phyloP scores from a whole-genome alignment of 30 jellyfish, hydroid and myxozoan species.

The Aurelia sp. region DNA sequence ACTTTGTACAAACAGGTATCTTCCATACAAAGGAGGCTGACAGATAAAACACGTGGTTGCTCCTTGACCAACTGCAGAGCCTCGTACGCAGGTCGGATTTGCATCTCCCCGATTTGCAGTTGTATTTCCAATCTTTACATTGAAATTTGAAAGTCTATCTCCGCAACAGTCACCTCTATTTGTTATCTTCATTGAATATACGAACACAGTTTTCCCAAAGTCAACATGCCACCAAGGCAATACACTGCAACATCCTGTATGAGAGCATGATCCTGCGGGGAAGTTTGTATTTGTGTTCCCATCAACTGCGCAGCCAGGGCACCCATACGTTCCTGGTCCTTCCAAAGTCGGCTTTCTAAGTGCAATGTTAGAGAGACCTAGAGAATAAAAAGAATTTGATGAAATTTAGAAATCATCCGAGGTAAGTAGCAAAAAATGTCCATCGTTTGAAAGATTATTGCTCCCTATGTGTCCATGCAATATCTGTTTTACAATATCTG shows the following conservation, averaged over 20 bases:
- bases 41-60: slow-evolving; percentile 25
- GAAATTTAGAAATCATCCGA: too few species aligned
- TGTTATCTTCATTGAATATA: slow-evolving; percentile 47
- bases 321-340: slow-evolving; percentile 10
- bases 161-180: slow-evolving; percentile 63
- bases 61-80: slow-evolving; percentile 22
- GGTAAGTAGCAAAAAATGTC: too few species aligned
- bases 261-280: slow-evolving; percentile 28
- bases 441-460: too few species aligned
- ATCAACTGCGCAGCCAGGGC: slow-evolving; percentile 37
- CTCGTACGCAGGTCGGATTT: not conserved
- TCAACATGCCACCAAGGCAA: slow-evolving; percentile 71
- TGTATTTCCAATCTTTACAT: slow-evolving; percentile 11
- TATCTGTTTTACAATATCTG: too few species aligned
- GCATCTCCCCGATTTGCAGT: slow-evolving; percentile 6
- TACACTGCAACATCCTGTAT: slow-evolving; percentile 30
- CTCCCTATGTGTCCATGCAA: too few species aligned
- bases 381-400: too few species aligned
- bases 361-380: slow-evolving; percentile 37
- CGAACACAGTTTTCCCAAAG: slow-evolving; percentile 40
- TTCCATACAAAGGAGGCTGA: slow-evolving; percentile 26
- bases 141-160: slow-evolving; percentile 21
- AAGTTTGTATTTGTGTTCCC: slow-evolving; percentile 15
- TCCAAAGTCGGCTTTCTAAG: slow-evolving; percentile 20
- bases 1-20: slow-evolving; percentile 22